Conservation (phyloP, 2,888 invertebrate species). For the Ornithoptera alexandrae region DNA sequence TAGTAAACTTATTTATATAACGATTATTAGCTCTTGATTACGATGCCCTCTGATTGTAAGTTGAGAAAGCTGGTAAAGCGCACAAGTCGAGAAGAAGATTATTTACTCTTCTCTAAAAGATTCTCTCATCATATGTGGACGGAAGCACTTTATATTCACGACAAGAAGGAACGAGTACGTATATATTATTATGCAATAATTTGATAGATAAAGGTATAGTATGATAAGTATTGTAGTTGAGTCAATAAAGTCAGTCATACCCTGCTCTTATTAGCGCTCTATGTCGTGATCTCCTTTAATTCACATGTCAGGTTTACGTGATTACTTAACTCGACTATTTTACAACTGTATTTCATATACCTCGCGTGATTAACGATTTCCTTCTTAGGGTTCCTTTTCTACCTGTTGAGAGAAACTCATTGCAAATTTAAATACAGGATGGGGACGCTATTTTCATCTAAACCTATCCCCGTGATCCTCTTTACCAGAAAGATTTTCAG, state of each 20-base stretch:
- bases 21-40: too few species aligned
- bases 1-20: too few species aligned
- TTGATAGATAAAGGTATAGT: neutral
- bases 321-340: slow-evolving; percentile 13
- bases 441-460: too few species aligned
- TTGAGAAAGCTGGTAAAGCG: too few species aligned
- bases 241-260: slow-evolving; percentile 30
- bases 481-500: too few species aligned
- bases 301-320: slow-evolving; percentile 44
- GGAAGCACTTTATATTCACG: neutral
- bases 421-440: too few species aligned
- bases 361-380: neutral
- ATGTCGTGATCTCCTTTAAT: slow-evolving; percentile 67
- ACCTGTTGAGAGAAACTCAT: too few species aligned
- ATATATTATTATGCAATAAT: slow-evolving; percentile 10
- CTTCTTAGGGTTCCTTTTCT: too few species aligned
- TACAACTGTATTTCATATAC: slow-evolving; percentile 31
- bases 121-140: neutral
- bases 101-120: too few species aligned
- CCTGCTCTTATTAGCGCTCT: slow-evolving; percentile 53
- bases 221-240: slow-evolving; percentile 8
- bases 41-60: too few species aligned
- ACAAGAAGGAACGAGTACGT: neutral
- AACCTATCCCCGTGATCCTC: too few species aligned
- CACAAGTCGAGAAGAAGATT: too few species aligned